phyloP scores from a whole-genome alignment of 1,140 invertebrate species.

The Lithobius niger region DNA sequence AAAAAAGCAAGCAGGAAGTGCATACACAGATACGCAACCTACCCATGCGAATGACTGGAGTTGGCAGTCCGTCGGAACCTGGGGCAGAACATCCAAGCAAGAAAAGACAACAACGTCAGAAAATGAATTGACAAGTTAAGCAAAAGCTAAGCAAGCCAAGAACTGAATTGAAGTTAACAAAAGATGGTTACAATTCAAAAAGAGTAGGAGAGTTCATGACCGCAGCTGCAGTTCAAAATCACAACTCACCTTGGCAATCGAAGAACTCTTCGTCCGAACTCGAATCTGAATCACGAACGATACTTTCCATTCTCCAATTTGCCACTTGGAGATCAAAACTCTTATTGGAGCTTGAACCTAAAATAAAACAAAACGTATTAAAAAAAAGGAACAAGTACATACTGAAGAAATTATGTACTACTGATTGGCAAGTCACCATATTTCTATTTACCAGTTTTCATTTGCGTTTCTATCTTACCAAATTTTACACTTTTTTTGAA shows the following conservation, averaged over 20 bases:
- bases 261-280: conserved; percentile 61
- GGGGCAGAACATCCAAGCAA: conserved; percentile 19
- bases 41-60: conserved; percentile 37
- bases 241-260: conserved; percentile 56
- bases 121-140: conserved; percentile 18
- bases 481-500: not conserved
- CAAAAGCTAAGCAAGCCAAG: not conserved
- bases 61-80: conserved; percentile 32
- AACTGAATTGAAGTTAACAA: conserved; percentile 6
- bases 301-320: conserved; percentile 81
- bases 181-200: not conserved
- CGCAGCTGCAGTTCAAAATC: not conserved
- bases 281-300: conserved; percentile 67
- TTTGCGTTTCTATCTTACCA: not conserved
- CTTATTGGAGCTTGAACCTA: conserved; percentile 18
- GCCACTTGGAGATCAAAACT: conserved; percentile 32
- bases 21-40: conserved; percentile 27
- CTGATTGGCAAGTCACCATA: too few relatives aligned
- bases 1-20: too few relatives aligned
- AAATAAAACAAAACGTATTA: not conserved
- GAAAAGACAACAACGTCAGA: conserved; percentile 28
- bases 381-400: not conserved
- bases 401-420: too few relatives aligned
- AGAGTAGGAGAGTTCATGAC: not conserved
- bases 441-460: not conserved